Percentiles rank a stretch among this genome's conserved stretches.
These are phyloP conservation scores for Theodoxus fluviatilis DNA, from an alignment of 2,888 invertebrate genomes.

Conservation along the genomic window DNA sequence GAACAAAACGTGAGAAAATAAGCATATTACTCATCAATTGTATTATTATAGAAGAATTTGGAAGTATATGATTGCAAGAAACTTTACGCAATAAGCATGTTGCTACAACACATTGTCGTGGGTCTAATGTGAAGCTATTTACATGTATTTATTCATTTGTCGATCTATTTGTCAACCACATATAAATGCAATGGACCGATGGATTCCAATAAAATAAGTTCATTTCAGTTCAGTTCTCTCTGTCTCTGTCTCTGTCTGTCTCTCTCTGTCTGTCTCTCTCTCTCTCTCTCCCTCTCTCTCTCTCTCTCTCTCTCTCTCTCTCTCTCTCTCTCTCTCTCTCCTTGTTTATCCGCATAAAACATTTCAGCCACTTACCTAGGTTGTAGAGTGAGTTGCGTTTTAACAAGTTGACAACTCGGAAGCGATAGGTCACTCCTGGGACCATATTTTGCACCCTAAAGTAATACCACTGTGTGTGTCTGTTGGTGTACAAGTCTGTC, in stretches of 20 bases:
- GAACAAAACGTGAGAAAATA: too few species aligned
- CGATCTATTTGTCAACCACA: too few species aligned
- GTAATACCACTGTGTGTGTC: constrained; percentile 66
- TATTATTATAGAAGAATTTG: too few species aligned
- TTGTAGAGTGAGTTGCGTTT: constrained; percentile 63
- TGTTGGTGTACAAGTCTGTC: constrained; percentile 64
- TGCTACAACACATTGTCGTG: too few species aligned
- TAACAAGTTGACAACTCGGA: constrained; percentile 63
- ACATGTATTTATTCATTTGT: too few species aligned
- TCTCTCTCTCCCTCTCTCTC: neutral
- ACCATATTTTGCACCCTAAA: constrained; percentile 60
- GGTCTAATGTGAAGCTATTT: too few species aligned
- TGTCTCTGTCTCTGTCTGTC: neutral
- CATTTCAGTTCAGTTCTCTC: neutral
- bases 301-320: neutral
- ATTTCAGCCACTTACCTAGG: constrained; percentile 56
- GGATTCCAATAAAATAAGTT: too few species aligned
- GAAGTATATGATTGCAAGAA: too few species aligned
- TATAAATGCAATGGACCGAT: too few species aligned
- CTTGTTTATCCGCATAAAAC: neutral
- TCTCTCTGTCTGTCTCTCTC: constrained; percentile 13
- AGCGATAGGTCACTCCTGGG: constrained; percentile 60
- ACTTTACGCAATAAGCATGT: too few species aligned
- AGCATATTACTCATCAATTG: too few species aligned
- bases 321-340: neutral